Conservation (phyloP, 2,888 invertebrate genomes). For the Schizotus pectinicornis region DNA sequence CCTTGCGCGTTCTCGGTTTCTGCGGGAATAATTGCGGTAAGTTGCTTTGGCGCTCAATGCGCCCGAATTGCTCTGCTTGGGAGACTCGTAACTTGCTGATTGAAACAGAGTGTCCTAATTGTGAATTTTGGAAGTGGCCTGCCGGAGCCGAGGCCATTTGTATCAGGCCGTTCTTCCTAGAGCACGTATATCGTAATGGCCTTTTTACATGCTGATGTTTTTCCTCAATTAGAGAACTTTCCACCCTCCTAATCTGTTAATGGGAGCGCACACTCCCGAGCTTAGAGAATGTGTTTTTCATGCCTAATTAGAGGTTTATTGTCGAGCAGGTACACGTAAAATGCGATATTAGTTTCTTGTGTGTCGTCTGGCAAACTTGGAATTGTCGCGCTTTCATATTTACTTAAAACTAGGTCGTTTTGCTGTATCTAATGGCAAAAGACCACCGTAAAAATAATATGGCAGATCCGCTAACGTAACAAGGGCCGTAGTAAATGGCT, state of each 20-base stretch:
- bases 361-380: not conserved
- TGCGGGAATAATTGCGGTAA: too few species aligned
- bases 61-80: too few species aligned
- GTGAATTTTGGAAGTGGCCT: too few species aligned
- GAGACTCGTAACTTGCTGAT: too few species aligned
- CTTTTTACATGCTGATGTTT: conserved; percentile 17
- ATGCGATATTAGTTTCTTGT: conserved; percentile 13
- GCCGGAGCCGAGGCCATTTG: too few species aligned
- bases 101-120: too few species aligned
- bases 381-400: conserved; percentile 4
- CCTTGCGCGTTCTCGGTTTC: too few species aligned
- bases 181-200: conserved; percentile 14
- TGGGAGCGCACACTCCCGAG: conserved; percentile 23
- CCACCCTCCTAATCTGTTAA: conserved; percentile 28
- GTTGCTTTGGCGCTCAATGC: too few species aligned
- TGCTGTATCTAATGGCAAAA: too few species aligned
- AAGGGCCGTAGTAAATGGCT: conserved; percentile 21
- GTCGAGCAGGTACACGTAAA: conserved; percentile 15
- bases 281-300: conserved; percentile 27
- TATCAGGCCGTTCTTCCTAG: not conserved
- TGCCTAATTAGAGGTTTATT: conserved; percentile 28
- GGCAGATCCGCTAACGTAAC: conserved; percentile 6
- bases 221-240: conserved; percentile 27
- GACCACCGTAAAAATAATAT: conserved; percentile 1
- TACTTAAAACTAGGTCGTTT: conserved; percentile 6